A percentile compares a stretch with the other conserved stretches of the same genome.
Conservation (phyloP, 2,888 invertebrate genomes). For the Autographa gamma region DNA sequence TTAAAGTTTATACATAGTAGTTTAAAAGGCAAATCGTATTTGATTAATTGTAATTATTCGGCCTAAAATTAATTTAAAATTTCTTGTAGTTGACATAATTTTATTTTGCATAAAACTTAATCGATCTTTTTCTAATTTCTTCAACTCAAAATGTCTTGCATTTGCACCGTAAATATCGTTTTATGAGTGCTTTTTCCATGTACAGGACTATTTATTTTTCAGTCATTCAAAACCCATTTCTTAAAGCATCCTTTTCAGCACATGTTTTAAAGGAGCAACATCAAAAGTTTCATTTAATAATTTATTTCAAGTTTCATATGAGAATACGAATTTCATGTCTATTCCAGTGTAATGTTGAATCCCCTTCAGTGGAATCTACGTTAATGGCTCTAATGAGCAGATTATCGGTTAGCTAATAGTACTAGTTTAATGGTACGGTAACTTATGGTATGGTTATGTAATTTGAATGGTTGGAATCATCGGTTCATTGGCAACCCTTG, state of each 20-base stretch:
- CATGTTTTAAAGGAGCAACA: neutral
- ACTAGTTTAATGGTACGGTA: conserved; percentile 34
- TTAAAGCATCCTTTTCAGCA: neutral
- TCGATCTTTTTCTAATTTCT: neutral
- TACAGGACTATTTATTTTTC: too few species aligned
- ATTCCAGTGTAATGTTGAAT: conserved; percentile 19
- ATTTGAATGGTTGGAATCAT: conserved; percentile 44
- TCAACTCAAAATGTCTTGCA: too few species aligned
- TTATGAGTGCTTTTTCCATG: too few species aligned
- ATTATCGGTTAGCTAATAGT: conserved; percentile 44
- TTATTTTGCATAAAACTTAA: neutral
- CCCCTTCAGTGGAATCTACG: conserved; percentile 14
- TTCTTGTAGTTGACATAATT: neutral
- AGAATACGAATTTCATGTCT: neutral
- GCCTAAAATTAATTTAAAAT: neutral
- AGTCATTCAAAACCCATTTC: neutral
- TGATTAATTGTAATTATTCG: neutral
- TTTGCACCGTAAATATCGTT: too few species aligned
- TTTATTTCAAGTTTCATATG: neutral
- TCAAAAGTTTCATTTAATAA: neutral
- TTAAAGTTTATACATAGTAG: conserved; percentile 23
- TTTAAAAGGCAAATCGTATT: conserved; percentile 31
- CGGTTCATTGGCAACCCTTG: conserved; percentile 1
- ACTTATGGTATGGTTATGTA: conserved; percentile 17
- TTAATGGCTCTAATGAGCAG: conserved; percentile 26